phyloP scores from a whole-genome alignment of 2,113 vertebrate genomes.

The Vidua chalybeata region DNA sequence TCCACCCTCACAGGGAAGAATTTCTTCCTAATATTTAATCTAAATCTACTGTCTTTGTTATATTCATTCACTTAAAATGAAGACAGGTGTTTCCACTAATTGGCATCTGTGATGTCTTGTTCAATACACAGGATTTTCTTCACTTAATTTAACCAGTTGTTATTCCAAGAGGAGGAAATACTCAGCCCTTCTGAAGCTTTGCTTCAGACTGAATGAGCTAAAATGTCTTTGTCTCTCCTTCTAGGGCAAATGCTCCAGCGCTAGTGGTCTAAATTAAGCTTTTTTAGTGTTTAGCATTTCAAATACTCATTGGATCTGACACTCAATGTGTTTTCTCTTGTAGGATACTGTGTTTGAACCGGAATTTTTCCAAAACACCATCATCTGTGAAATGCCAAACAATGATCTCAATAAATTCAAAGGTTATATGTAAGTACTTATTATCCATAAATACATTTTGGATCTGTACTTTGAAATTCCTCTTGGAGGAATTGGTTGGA shows the following conservation, averaged over 20 bases:
- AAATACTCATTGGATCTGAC: neutral
- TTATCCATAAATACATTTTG: neutral
- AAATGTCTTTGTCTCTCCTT: neutral
- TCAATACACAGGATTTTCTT: neutral
- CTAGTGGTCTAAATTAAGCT: neutral
- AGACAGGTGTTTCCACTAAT: neutral
- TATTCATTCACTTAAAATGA: neutral
- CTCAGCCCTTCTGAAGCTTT: neutral
- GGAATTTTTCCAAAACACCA: slow-evolving; percentile 77
- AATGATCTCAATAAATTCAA: slow-evolving; percentile 89
- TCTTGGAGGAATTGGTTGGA: neutral
- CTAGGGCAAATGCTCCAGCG: neutral
- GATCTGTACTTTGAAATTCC: neutral
- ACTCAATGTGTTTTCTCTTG: neutral
- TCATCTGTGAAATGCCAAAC: slow-evolving; percentile 91
- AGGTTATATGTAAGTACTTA: slow-evolving; percentile 85
- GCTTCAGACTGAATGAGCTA: neutral
- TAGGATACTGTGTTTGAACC: slow-evolving; percentile 78
- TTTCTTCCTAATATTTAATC: neutral
- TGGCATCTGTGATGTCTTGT: neutral
- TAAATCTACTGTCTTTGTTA: neutral
- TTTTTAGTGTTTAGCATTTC: neutral
- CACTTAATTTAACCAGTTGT: neutral
- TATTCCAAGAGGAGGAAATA: neutral
- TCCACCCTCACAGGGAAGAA: neutral